Conservation (phyloP, 2,888 invertebrate species). For the Sinopyrophorus schimmeli region DNA sequence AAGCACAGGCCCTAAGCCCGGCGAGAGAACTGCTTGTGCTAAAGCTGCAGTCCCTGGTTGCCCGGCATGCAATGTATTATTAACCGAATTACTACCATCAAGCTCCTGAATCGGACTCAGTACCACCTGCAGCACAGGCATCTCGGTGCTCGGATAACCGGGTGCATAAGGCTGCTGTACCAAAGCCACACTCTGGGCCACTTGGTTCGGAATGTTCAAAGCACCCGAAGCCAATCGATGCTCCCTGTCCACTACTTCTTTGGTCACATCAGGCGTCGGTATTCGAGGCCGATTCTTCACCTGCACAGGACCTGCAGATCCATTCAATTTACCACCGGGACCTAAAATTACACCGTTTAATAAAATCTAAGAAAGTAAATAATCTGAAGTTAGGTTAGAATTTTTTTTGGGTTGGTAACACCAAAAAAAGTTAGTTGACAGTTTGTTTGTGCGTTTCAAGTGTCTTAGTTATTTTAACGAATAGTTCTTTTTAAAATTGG, state of each 20-base stretch:
- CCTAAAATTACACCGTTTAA: too few species aligned
- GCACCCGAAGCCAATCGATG: constrained; percentile 59
- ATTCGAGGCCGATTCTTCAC: constrained; percentile 83
- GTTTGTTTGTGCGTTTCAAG: too few species aligned
- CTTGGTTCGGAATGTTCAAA: constrained; percentile 49
- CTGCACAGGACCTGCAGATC: constrained; percentile 66
- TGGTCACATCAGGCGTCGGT: constrained; percentile 85
- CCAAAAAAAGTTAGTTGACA: too few species aligned
- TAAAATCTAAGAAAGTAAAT: neutral
- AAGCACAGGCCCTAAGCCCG: constrained; percentile 58
- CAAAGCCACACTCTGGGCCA: constrained; percentile 65
- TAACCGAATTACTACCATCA: constrained; percentile 72
- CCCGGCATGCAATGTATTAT: constrained; percentile 71
- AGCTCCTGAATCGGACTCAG: constrained; percentile 84
- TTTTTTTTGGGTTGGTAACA: too few species aligned
- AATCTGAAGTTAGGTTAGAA: too few species aligned
- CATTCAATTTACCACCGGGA: constrained; percentile 72
- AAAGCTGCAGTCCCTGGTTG: constrained; percentile 76
- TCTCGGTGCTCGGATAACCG: constrained; percentile 60
- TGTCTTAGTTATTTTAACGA: too few species aligned
- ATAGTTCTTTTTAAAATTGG: too few species aligned
- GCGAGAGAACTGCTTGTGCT: constrained; percentile 76
- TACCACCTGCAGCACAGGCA: constrained; percentile 76
- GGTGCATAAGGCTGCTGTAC: constrained; percentile 63
- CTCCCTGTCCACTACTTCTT: constrained; percentile 75